Percentiles rank a stretch among this genome's conserved stretches.
phyloP scores from a whole-genome alignment of 2,113 vertebrate genomes.

The Chloebia gouldiae region DNA sequence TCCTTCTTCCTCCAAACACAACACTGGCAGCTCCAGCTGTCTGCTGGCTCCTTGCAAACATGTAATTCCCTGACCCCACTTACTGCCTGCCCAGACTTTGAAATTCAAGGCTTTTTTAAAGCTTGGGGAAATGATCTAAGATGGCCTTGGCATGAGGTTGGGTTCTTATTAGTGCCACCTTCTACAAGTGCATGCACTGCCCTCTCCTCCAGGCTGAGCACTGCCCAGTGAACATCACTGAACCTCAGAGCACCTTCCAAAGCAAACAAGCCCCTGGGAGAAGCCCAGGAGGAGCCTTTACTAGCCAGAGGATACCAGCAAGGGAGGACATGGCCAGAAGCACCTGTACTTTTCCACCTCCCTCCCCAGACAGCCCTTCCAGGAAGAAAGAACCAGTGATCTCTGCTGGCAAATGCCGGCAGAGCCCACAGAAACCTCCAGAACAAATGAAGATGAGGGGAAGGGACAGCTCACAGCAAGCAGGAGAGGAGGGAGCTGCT shows the following conservation, averaged over 20 bases:
- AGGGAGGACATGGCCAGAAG: not conserved
- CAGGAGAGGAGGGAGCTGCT: not conserved
- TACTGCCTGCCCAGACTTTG: not conserved
- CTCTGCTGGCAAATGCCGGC: conserved; percentile 34
- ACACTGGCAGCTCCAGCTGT: conserved; percentile 43
- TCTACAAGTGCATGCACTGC: not conserved
- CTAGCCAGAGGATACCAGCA: not conserved
- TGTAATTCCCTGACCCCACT: not conserved
- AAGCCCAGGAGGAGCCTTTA: conserved; percentile 24
- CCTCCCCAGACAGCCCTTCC: not conserved
- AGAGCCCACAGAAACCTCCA: conserved; percentile 45
- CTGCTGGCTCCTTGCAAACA: conserved; percentile 40
- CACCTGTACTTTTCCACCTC: conserved; percentile 76
- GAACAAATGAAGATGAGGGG: conserved; percentile 60
- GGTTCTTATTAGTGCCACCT: not conserved
- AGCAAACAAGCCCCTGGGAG: conserved; percentile 27
- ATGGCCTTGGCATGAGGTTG: not conserved
- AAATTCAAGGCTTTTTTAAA: not conserved
- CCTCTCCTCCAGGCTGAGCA: not conserved
- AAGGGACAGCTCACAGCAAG: conserved; percentile 23
- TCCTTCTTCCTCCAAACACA: conserved; percentile 58
- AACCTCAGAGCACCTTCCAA: conserved; percentile 34
- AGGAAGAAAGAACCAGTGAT: conserved; percentile 43
- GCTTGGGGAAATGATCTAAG: not conserved
- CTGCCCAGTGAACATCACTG: not conserved